Percentiles rank a stretch among this genome's conserved stretches.
Evolutionary conservation across 2,797 vertebrate species (phyloP).

Genomic region (Alfaro cultratus): DNA sequence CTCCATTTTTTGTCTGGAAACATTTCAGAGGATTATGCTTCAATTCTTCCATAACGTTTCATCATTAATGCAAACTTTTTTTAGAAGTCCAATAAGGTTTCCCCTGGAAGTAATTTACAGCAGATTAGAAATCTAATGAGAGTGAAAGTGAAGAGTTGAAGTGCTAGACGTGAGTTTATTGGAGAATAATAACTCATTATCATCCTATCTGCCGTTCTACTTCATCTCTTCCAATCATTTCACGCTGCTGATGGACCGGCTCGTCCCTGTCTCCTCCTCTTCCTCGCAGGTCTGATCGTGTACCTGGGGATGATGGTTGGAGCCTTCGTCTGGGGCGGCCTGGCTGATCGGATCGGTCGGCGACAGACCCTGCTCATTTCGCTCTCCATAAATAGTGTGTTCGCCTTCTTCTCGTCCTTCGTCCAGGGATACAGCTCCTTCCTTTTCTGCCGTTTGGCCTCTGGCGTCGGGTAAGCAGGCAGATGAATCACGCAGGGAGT

Average conservation of each 20-base stretch:
- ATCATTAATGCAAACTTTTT: conserved; percentile 20
- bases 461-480: conserved; percentile 91
- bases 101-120: conserved; percentile 24
- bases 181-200: conserved; percentile 44
- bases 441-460: conserved; percentile 94
- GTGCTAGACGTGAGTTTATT: conserved; percentile 33
- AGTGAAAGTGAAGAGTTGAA: conserved; percentile 20
- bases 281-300: conserved; percentile 90
- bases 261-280: background rate
- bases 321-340: conserved; percentile 94
- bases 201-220: conserved; percentile 16
- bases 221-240: background rate
- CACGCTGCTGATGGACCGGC: accelerated
- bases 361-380: conserved; percentile 96
- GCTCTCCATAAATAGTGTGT: conserved; percentile 98
- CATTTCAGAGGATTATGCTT: background rate
- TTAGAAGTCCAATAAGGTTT: conserved; percentile 1
- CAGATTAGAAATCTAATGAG: conserved; percentile 26
- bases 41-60: conserved; percentile 6
- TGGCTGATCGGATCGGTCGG: conserved; percentile 93
- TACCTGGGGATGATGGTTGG: conserved; percentile 99
- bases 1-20: background rate
- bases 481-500: conserved; percentile 34
- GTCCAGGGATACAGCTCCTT: conserved; percentile 97
- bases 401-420: conserved; percentile 98